Evolutionary conservation across 2,888 invertebrate genomes (phyloP).

Genomic region (Rhopalosiphum nymphaeae): DNA sequence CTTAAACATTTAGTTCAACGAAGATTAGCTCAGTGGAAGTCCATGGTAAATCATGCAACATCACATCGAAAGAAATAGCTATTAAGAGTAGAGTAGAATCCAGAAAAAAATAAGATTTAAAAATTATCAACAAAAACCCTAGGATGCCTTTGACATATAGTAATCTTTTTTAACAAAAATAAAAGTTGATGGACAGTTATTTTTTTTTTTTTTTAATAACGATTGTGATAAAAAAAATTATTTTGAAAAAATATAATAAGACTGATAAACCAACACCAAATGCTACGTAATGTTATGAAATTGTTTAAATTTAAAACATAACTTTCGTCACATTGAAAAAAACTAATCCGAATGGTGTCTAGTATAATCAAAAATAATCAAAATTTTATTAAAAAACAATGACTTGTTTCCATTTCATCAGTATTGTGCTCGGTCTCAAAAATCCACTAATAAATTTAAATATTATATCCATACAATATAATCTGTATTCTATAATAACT

Average conservation of each 20-base stretch:
- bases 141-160: not conserved
- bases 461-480: not conserved
- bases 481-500: not conserved
- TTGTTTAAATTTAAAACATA: not conserved
- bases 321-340: not conserved
- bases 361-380: not conserved
- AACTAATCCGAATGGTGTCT: not conserved
- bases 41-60: not conserved
- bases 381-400: not conserved
- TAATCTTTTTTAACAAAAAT: not conserved
- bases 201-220: not conserved
- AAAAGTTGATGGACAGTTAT: not conserved
- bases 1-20: not conserved
- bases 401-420: not conserved
- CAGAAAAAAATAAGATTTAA: not conserved
- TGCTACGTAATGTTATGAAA: not conserved
- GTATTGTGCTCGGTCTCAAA: not conserved
- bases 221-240: not conserved
- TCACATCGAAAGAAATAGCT: conserved; percentile 22
- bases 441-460: not conserved
- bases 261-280: not conserved
- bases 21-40: conserved; percentile 21
- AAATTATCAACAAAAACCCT: not conserved
- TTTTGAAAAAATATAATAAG: not conserved
- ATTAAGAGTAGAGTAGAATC: not conserved